phyloP scores from a whole-genome alignment of 1,140 invertebrate species.

The Cryptotermes secundus region DNA sequence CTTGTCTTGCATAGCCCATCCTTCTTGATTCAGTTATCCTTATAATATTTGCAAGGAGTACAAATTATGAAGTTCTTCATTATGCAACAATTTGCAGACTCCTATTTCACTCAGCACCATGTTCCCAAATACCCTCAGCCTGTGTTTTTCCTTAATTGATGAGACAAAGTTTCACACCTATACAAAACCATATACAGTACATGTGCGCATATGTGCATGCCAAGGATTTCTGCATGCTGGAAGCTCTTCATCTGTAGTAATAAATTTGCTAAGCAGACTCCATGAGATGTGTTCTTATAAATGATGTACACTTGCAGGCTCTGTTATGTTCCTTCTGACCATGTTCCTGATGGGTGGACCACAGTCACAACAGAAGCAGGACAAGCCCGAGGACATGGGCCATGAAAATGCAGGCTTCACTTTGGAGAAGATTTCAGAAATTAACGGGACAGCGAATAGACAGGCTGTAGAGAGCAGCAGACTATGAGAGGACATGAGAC shows the following conservation, averaged over 20 bases:
- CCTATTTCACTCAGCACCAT: no score
- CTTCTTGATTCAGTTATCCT: no score
- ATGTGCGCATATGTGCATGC: no score
- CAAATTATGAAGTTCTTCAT: no score
- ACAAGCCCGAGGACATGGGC: background rate
- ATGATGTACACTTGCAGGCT: slow-evolving; percentile 51
- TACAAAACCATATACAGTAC: no score
- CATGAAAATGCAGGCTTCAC: slow-evolving; percentile 32
- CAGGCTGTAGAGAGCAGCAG: slow-evolving; percentile 28
- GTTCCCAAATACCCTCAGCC: no score
- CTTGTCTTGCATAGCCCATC: no score
- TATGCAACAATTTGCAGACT: no score
- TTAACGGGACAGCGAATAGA: background rate
- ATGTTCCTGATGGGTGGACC: slow-evolving; percentile 70
- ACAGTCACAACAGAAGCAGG: slow-evolving; percentile 32
- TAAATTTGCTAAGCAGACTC: no score
- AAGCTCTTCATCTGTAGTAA: background rate
- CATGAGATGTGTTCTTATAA: background rate
- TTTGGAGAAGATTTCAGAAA: slow-evolving; percentile 17
- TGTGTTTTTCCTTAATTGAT: no score
- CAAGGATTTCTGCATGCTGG: background rate
- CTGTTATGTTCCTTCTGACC: slow-evolving; percentile 67
- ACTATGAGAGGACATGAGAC: background rate
- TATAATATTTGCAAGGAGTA: no score
- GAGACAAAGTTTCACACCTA: no score